Percentiles rank a stretch among this genome's conserved stretches.
These are phyloP conservation scores for Eilema caniola DNA, from an alignment of 2,888 invertebrate genomes.

Conservation along the genomic window DNA sequence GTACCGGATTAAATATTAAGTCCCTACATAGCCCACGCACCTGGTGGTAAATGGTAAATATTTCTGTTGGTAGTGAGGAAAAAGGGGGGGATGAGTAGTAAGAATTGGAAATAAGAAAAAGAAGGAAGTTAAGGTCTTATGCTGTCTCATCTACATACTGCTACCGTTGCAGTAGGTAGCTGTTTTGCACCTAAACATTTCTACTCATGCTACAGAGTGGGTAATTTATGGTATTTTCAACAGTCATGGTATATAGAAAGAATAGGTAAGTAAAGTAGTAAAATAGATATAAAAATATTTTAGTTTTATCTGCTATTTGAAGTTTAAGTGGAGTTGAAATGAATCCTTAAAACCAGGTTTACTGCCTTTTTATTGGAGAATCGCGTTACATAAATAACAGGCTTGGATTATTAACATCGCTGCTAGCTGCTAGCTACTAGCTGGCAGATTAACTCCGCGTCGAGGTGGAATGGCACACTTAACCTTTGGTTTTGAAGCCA, in stretches of 20 bases:
- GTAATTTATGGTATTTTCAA: too few species aligned
- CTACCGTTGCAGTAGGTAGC: too few species aligned
- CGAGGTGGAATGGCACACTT: not conserved
- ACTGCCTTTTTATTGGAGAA: not conserved
- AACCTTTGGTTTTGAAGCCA: not conserved
- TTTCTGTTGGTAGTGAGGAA: not conserved
- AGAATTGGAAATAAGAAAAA: too few species aligned
- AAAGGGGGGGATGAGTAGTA: not conserved
- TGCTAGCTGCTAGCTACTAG: not conserved
- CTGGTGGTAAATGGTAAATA: not conserved
- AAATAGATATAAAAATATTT: not conserved
- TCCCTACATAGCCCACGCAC: not conserved
- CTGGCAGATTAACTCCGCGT: not conserved
- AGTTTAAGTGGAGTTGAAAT: not conserved
- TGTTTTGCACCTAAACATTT: too few species aligned
- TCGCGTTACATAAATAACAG: not conserved
- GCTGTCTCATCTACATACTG: too few species aligned
- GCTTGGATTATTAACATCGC: not conserved
- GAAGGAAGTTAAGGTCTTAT: too few species aligned
- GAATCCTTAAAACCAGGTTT: slow-evolving; percentile 9
- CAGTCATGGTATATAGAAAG: too few species aligned
- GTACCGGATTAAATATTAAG: not conserved
- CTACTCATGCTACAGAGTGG: too few species aligned
- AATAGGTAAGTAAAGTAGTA: too few species aligned
- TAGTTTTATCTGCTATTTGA: not conserved